These are phyloP conservation scores for Clistopyga incitator DNA, from an alignment of 2,888 invertebrate genomes.

Conservation along the genomic window DNA sequence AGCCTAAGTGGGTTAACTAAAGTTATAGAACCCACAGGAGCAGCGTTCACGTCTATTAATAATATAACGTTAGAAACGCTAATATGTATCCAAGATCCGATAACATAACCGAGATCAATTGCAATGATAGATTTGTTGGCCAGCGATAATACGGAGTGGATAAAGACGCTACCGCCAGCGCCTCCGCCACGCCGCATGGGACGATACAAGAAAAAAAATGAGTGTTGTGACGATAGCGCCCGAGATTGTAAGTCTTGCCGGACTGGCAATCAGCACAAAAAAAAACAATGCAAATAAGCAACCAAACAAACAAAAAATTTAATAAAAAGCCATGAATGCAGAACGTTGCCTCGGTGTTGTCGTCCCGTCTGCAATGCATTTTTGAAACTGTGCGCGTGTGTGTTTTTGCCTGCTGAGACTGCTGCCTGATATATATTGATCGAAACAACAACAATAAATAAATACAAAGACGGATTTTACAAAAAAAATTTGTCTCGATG, in stretches of 20 bases:
- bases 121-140: slow-evolving; percentile 78
- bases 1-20: slow-evolving; percentile 23
- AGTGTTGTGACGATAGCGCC: slow-evolving; percentile 83
- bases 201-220: slow-evolving; percentile 84
- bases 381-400: slow-evolving; percentile 73
- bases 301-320: slow-evolving; percentile 68
- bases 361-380: slow-evolving; percentile 71
- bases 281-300: slow-evolving; percentile 67
- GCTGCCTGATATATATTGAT: slow-evolving; percentile 76
- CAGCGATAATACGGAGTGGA: slow-evolving; percentile 82
- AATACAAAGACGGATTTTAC: slow-evolving; percentile 19
- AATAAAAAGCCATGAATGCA: slow-evolving; percentile 77
- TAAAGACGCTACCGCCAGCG: slow-evolving; percentile 77
- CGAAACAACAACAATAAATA: slow-evolving; percentile 23
- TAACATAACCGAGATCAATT: slow-evolving; percentile 70
- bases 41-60: slow-evolving; percentile 43
- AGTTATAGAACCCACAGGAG: slow-evolving; percentile 34
- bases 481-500: slow-evolving; percentile 46
- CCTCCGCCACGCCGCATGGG: slow-evolving; percentile 78
- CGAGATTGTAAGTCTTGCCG: slow-evolving; percentile 83
- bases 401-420: slow-evolving; percentile 78
- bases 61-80: slow-evolving; percentile 28
- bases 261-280: slow-evolving; percentile 68
- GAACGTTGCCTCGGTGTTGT: slow-evolving; percentile 83
- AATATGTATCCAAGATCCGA: slow-evolving; percentile 26